Base-by-base conservation (phyloP, 1,140 invertebrate genomes). In the Oryzaephilus surinamensis region DNA sequence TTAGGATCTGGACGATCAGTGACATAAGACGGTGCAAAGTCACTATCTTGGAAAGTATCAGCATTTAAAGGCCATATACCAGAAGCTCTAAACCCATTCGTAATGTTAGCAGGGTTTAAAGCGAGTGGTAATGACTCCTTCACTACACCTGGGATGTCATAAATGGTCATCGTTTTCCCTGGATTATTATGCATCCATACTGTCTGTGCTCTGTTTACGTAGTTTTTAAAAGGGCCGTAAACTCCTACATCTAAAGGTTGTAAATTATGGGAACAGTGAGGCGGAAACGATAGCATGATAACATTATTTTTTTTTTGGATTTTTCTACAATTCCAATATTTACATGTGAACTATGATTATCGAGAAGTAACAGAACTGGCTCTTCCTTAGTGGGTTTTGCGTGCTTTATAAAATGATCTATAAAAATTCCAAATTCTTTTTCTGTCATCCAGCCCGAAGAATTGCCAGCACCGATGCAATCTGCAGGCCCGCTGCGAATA, bases 141-240 rank as follows among this genome's bases (percentile, higher is more conserved):
- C 26, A 65, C 42, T 32, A 68, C 57, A 6, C 37, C 46, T 28
- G 61, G 61, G 29, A 69, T 59, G 38, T 69, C 62, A 48, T 66
- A 69, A 14, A 69, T 65, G 7, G 58, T 57, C 46, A 72, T 62
- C 11, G 57, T 42, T 54, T 61, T 64, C 15, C 64, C 63, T 23
- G 61, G 58, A 35, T 71, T 51, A 41, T 36, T 61, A 42, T 45
- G 29, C 55, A 69, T 52, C 63, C 64, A 72, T 21, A 26, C 52
- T 46, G 62, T 55, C 23, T 45, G 46, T n/a, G 50, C 45, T 10
- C 52, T 0, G 37, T 48, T 51, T 20, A 60, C 48, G 43, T 53
- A 45, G 7, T 26, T 51, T 41, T 66, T 68, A n/a, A 68, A 59
- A 14, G 62, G 51, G 3, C 52, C 57, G 45, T 46, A 61, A 3